Percentiles rank a stretch among this genome's conserved stretches.
phyloP scores from a whole-genome alignment of 2,113 vertebrate genomes.

The Chionodraco myersi region DNA sequence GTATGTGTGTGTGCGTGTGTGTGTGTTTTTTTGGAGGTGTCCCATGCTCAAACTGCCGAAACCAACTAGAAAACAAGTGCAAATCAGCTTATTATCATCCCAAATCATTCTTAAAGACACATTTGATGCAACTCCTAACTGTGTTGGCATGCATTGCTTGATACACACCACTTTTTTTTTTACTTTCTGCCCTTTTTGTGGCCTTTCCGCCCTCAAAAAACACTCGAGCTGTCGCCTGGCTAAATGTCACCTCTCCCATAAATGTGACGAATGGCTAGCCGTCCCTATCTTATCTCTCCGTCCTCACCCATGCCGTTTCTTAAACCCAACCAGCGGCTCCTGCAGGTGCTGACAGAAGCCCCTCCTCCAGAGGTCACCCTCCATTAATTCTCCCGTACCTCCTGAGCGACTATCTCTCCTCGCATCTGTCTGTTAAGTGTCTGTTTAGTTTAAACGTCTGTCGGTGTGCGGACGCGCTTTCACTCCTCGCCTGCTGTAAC shows the following conservation, averaged over 20 bases:
- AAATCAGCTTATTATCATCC: background rate
- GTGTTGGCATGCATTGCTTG: too few relatives aligned
- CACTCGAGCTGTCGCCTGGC: constrained; percentile 34
- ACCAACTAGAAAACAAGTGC: background rate
- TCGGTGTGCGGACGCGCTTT: constrained; percentile 44
- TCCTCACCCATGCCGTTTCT: constrained; percentile 46
- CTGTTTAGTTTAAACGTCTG: constrained; percentile 60
- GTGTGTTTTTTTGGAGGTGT: constrained; percentile 14
- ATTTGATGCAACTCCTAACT: too few relatives aligned
- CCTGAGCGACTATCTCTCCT: constrained; percentile 52
- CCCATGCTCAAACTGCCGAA: background rate
- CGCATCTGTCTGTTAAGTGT: constrained; percentile 61
- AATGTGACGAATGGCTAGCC: constrained; percentile 56
- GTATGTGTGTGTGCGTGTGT: constrained; percentile 40
- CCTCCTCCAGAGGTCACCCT: constrained; percentile 46
- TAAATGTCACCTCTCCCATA: constrained; percentile 65
- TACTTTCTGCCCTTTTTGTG: background rate
- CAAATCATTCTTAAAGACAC: too few relatives aligned
- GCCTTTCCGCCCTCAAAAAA: constrained; percentile 24
- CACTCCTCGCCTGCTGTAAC: constrained; percentile 62
- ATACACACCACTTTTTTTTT: background rate
- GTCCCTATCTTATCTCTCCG: constrained; percentile 59
- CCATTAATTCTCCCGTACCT: constrained; percentile 42
- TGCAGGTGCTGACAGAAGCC: constrained; percentile 59
- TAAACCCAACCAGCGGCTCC: constrained; percentile 28